Evolutionary conservation across 2,888 invertebrate genomes (phyloP).

Genomic region (Apamea sordens): DNA sequence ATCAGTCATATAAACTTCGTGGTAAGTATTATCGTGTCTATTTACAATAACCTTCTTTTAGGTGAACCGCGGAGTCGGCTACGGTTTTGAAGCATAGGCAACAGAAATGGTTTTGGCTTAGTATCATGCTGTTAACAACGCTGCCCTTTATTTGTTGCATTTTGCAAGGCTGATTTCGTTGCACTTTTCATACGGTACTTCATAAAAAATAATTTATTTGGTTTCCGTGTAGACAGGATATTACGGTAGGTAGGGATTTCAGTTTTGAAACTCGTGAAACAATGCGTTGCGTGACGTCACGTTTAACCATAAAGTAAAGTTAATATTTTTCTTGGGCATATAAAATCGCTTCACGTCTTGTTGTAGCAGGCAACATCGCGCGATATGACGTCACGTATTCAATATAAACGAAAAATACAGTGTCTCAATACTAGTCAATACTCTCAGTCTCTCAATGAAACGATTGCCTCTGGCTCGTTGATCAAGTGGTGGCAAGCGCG

Average conservation of each 20-base stretch:
- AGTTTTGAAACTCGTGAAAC: background rate
- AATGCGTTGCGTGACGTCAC: background rate
- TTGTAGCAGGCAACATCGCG: too few relatives aligned
- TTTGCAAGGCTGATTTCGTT: background rate
- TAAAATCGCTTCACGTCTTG: too few relatives aligned
- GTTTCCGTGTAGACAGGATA: too few relatives aligned
- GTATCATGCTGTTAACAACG: constrained; percentile 23
- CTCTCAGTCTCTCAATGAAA: too few relatives aligned
- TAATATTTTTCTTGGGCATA: background rate
- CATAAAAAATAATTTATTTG: background rate
- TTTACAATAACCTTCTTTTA: constrained; percentile 1
- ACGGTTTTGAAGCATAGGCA: constrained; percentile 25
- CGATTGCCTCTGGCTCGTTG: background rate
- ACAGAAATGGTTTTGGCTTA: constrained; percentile 22
- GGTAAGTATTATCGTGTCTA: constrained; percentile 2
- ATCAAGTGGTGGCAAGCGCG: background rate
- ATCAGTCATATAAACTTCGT: constrained; percentile 1
- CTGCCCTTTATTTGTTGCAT: constrained; percentile 16
- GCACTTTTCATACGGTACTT: background rate
- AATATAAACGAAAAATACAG: too few relatives aligned
- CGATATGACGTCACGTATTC: background rate
- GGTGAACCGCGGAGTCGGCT: constrained; percentile 6
- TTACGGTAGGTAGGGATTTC: too few relatives aligned
- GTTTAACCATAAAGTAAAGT: background rate
- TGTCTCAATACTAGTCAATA: too few relatives aligned